These are phyloP conservation scores for Carlito syrichta DNA, from an alignment of 2,113 vertebrate genomes.

Conservation along the genomic window DNA sequence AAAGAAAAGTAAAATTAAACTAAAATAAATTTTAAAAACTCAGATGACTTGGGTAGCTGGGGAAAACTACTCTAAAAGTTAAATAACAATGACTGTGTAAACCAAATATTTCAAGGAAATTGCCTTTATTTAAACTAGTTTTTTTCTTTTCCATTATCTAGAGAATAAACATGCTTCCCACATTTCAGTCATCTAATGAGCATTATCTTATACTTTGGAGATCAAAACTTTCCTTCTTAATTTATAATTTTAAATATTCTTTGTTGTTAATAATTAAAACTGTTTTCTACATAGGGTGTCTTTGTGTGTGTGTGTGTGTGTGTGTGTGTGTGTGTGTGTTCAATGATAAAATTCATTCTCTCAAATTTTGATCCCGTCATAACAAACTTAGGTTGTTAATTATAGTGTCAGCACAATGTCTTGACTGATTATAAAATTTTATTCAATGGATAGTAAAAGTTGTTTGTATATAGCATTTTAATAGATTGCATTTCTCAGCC, in stretches of 20 bases:
- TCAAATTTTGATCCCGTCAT: slow-evolving; percentile 23
- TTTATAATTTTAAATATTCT: slow-evolving; percentile 55
- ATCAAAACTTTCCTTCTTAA: slow-evolving; percentile 49
- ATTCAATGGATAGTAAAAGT: background rate
- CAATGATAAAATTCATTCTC: slow-evolving; percentile 57
- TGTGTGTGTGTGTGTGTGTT: background rate
- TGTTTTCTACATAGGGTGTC: background rate
- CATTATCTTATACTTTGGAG: slow-evolving; percentile 52
- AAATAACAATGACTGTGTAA: background rate
- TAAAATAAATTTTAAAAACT: background rate
- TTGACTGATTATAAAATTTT: slow-evolving; percentile 35
- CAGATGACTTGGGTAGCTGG: background rate
- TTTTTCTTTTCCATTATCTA: slow-evolving; percentile 48
- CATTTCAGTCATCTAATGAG: slow-evolving; percentile 19
- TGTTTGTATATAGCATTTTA: background rate
- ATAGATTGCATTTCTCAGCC: background rate
- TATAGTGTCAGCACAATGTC: slow-evolving; percentile 13
- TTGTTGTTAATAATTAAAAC: slow-evolving; percentile 60
- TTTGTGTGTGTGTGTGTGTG: background rate
- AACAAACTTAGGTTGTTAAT: slow-evolving; percentile 19
- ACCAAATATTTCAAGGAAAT: slow-evolving; percentile 56
- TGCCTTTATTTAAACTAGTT: background rate
- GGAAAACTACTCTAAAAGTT: background rate
- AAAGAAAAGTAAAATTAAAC: background rate
- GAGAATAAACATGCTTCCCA: slow-evolving; percentile 20